Evolutionary conservation across 2,113 vertebrate genomes (phyloP).

Genomic region (Chrysochloris asiatica): DNA sequence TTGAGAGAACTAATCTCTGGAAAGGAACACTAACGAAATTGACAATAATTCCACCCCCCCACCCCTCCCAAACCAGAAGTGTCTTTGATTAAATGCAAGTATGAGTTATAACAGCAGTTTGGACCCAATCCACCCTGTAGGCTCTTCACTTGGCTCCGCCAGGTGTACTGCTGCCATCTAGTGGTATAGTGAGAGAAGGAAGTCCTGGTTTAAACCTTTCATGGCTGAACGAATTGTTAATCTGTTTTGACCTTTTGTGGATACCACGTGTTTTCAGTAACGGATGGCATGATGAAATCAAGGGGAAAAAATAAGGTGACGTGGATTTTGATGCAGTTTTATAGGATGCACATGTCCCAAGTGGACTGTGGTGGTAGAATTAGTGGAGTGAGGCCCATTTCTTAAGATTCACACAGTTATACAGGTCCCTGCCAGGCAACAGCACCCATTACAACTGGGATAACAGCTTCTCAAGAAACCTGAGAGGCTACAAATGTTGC

Average conservation of each 20-base stretch:
- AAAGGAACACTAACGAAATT: neutral
- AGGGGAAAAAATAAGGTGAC: neutral
- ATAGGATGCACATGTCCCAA: neutral
- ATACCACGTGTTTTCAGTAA: too few species aligned
- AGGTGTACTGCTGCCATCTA: constrained; percentile 49
- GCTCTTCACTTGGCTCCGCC: neutral
- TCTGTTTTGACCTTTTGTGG: too few species aligned
- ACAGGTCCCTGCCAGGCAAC: too few species aligned
- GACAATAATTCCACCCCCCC: neutral
- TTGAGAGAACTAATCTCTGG: neutral
- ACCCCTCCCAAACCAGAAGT: neutral
- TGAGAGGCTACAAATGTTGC: too few species aligned
- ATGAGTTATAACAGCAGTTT: neutral
- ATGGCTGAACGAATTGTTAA: too few species aligned
- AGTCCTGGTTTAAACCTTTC: neutral
- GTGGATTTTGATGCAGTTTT: neutral
- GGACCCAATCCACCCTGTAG: rapidly evolving
- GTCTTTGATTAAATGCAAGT: neutral
- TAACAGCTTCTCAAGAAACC: neutral
- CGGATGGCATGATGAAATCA: neutral
- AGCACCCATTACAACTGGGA: neutral
- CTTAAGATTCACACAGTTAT: neutral
- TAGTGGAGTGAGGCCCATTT: neutral
- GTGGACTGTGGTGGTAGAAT: neutral
- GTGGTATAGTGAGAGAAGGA: neutral